Conservation (phyloP, 2,888 invertebrate species). For the Alcis repandata region DNA sequence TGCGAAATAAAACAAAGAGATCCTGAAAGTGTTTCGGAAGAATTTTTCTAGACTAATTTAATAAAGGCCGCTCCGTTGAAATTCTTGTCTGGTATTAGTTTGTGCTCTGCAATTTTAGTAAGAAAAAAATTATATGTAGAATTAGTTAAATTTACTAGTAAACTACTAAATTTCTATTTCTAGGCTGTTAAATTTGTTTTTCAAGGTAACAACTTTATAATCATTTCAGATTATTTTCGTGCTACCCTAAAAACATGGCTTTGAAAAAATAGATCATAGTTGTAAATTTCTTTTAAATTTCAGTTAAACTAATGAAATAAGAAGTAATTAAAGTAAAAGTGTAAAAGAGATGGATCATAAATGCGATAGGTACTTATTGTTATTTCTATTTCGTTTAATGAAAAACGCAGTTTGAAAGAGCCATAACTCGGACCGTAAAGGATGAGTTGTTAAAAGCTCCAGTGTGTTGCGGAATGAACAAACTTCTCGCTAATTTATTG, state of each 20-base stretch:
- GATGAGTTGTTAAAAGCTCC: constrained; percentile 70
- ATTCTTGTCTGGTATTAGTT: constrained; percentile 40
- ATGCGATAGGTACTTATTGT: constrained; percentile 25
- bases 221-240: no score
- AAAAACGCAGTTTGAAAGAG: constrained; percentile 60
- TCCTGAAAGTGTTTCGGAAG: constrained; percentile 52
- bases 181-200: no score
- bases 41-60: constrained; percentile 52
- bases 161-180: no score
- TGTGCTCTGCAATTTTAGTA: constrained; percentile 27
- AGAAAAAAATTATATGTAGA: neutral
- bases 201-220: no score
- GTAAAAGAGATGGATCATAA: neutral
- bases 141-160: no score
- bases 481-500: constrained; percentile 76
- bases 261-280: no score
- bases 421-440: constrained; percentile 62
- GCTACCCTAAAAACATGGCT: no score
- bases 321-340: neutral
- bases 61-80: constrained; percentile 43
- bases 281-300: no score
- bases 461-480: constrained; percentile 65
- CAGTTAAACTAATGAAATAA: no score
- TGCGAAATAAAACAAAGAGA: constrained; percentile 57
- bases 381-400: constrained; percentile 54